Base-by-base conservation (phyloP, 1,140 invertebrate genomes). In the Hyphantria cunea region DNA sequence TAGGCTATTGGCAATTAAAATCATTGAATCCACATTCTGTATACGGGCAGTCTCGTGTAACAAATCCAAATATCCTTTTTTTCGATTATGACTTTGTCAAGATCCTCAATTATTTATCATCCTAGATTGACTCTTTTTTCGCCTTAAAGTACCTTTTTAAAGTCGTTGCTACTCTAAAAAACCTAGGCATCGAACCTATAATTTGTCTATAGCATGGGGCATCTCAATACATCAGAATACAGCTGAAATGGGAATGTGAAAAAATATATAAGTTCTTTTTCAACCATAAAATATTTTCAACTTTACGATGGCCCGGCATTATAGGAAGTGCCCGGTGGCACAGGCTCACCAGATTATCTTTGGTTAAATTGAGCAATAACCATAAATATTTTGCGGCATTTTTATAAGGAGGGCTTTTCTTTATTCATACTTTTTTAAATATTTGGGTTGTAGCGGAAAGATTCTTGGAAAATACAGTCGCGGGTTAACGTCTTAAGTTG, bases 371-470 rank as follows among this genome's bases (percentile, higher is more conserved):
- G 64, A 55, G 47, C 58, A 31, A 66, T 66, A 61, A 66, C 52
- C 64, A 63, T 68, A 68, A 68, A 68, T 64, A 68, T 64, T 59
- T 54, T 52, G 32, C 44, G 17, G 41, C 52, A 42, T 63, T 68
- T 47, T 39, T 41, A 14, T n/a, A 39, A 37, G 32, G 42, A 58
- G 15, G 12, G 45, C 1, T 61, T 61, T 66, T 55, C 52, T 51
- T 60, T 61, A 12, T 50, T 44, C 15, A 49, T 58, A 58, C 34
- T 3, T 58, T 58, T 49, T 37, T 58, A 10, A 39, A 48, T 58
- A 31, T 49, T 58, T 58, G 17, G 25, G 53, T n/a, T 42, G 17
- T 32, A 47, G 32, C 42, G 32, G 53, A 45, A 55, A 45, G 32
- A 44, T 45, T 33, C 34, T 34, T 49, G 31, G 11, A 33, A 58